These are phyloP conservation scores for Rhinatrema bivittatum DNA, from an alignment of 2,797 vertebrate genomes.

Conservation along the genomic window DNA sequence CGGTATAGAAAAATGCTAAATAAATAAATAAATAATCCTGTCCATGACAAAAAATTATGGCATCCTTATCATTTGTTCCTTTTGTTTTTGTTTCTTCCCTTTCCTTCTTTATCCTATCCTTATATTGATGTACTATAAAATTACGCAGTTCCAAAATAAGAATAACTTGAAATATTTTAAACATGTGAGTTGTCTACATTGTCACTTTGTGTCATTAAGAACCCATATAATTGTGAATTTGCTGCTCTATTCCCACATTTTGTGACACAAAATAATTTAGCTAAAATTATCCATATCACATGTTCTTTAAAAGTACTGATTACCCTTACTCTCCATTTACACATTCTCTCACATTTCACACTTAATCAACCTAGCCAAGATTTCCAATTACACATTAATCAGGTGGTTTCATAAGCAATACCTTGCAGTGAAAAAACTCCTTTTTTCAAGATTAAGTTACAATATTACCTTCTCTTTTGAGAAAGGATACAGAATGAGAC, in stretches of 20 bases:
- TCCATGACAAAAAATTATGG: too few relatives aligned
- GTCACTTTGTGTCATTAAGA: slow-evolving; percentile 12
- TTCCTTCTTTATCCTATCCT: too few relatives aligned
- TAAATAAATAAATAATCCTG: too few relatives aligned
- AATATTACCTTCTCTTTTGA: too few relatives aligned
- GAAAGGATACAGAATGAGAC: too few relatives aligned
- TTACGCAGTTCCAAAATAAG: slow-evolving; percentile 18
- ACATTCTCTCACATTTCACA: not conserved
- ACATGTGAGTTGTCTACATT: slow-evolving; percentile 16
- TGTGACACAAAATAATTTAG: not conserved
- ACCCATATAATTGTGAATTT: slow-evolving; percentile 5
- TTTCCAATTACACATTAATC: not conserved
- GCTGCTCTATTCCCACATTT: slow-evolving; percentile 12
- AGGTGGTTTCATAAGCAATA: not conserved
- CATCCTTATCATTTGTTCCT: too few relatives aligned
- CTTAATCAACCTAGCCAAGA: not conserved
- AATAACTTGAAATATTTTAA: slow-evolving; percentile 10
- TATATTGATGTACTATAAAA: not conserved
- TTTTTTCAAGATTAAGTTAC: too few relatives aligned
- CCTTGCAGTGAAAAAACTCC: slow-evolving; percentile 6
- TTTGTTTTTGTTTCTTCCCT: too few relatives aligned
- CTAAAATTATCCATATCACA: not conserved
- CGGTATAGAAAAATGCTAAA: too few relatives aligned
- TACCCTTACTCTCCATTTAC: slow-evolving; percentile 1
- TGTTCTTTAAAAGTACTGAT: not conserved